Base-by-base conservation (phyloP, 2,113 vertebrate genomes). In the Dicaeum eximium region DNA sequence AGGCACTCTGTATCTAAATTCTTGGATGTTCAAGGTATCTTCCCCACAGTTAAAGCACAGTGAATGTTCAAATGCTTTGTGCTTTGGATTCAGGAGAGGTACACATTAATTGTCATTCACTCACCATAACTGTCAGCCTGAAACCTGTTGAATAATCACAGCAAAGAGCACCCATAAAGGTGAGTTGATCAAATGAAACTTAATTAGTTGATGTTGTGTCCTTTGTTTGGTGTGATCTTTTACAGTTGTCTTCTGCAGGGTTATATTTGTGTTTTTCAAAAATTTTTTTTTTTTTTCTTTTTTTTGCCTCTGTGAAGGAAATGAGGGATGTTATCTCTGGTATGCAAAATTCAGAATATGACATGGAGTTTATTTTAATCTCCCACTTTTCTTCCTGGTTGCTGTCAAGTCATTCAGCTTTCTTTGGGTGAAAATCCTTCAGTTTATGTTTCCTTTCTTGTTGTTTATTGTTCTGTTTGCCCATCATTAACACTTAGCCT, bases 181-280 rank as follows among this genome's bases (percentile, higher is more conserved):
- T 23, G 50, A 87, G 42, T 2, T 73, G 74, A 91, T 80, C 67
- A 94, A 91, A 95, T 92, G 85, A 90, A 91, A 95, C 95, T 82
- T 91, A 85, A 92, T 94, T 70, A 88, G 15, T 60, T 82, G 54
- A 58, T 35, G 65, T 20, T 33, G 30, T 69, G 35, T 66, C 88
- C 71, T 79, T 90, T 89, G 81, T 81, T 93, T 77, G n/a, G 58
- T n/a, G 42, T 44, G 54, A 88, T 82, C 84, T 83, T 71, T 74
- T 62, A 78, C 45, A 86, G 54, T 66, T 44, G 40, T 91, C 67
- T 82, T 81, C 62, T 88, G 35, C 74, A 73, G 33, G 50, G 45
- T 66, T 77, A 25, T 77, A 47, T 53, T 77, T 24, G 57, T 56
- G 24, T 12, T 53, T 57, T 69, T 54, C 38, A 42, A 51, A 48